phyloP scores from a whole-genome alignment of 2,797 vertebrate genomes.

The Molossus molossus region DNA sequence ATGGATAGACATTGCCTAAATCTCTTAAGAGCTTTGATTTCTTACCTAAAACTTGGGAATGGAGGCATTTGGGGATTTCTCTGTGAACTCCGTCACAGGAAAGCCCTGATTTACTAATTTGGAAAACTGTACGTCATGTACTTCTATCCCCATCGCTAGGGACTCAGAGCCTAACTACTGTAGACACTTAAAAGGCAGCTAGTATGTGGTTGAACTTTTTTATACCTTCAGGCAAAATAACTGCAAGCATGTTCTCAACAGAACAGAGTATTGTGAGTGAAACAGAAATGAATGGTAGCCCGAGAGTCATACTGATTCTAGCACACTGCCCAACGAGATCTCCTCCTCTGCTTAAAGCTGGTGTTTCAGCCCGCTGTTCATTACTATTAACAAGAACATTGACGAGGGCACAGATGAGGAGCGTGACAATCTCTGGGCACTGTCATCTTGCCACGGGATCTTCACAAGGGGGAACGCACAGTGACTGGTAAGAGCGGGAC shows the following conservation, averaged over 20 bases:
- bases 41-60: background rate
- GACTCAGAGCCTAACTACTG: background rate
- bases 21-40: background rate
- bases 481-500: rapidly evolving
- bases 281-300: conserved; percentile 33
- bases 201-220: conserved; percentile 52
- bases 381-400: background rate
- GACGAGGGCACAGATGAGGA: rapidly evolving
- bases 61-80: background rate
- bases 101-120: background rate
- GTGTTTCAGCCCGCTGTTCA: background rate
- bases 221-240: conserved; percentile 55
- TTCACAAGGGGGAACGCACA: background rate
- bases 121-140: background rate
- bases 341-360: rapidly evolving
- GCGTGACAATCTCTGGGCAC: background rate
- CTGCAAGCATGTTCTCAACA: background rate
- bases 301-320: conserved; percentile 35
- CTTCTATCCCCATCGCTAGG: background rate
- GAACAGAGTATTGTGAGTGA: conserved; percentile 20
- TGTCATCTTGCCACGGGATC: background rate
- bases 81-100: background rate
- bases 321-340: background rate
- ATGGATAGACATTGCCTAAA: background rate
- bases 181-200: conserved; percentile 56